These are phyloP conservation scores for Nemapogon koenigi DNA, from an alignment of 2,888 invertebrate species.

Conservation along the genomic window DNA sequence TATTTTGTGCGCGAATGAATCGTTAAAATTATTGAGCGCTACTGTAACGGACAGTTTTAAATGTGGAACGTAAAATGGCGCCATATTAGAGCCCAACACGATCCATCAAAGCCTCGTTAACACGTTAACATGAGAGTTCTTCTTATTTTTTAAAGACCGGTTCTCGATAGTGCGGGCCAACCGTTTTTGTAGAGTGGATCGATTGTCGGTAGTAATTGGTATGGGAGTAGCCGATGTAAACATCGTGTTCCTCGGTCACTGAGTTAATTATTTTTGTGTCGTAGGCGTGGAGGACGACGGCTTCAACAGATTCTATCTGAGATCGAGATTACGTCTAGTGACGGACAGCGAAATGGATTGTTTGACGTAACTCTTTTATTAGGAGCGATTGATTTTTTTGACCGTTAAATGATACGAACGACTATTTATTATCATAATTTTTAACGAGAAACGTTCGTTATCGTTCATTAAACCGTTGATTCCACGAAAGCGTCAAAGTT, in stretches of 20 bases:
- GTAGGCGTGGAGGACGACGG: slow-evolving; percentile 40
- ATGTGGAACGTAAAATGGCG: not conserved
- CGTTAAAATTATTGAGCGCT: no score
- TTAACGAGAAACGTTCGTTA: slow-evolving; percentile 35
- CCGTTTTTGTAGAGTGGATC: slow-evolving; percentile 42
- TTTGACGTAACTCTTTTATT: slow-evolving; percentile 17
- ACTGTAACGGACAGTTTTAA: not conserved
- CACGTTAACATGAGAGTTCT: slow-evolving; percentile 30
- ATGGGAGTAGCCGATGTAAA: slow-evolving; percentile 59
- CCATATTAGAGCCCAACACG: slow-evolving; percentile 40
- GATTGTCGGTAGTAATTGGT: slow-evolving; percentile 60
- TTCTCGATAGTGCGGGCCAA: slow-evolving; percentile 41
- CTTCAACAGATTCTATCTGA: slow-evolving; percentile 1
- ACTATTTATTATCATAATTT: slow-evolving; percentile 22
- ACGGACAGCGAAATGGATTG: slow-evolving; percentile 37
- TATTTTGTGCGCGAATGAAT: slow-evolving; percentile 6
- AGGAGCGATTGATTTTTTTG: not conserved
- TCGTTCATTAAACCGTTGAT: slow-evolving; percentile 32
- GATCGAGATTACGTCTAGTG: slow-evolving; percentile 1
- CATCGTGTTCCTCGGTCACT: slow-evolving; percentile 53
- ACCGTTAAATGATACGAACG: no score
- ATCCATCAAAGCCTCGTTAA: slow-evolving; percentile 60
- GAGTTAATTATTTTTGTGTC: slow-evolving; percentile 61
- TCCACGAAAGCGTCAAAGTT: slow-evolving; percentile 39
- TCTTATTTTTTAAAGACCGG: slow-evolving; percentile 30